A percentile compares a stretch with the other conserved stretches of the same genome.
phyloP scores from a whole-genome alignment of 2,113 vertebrate genomes.

The Pogona vitticeps region DNA sequence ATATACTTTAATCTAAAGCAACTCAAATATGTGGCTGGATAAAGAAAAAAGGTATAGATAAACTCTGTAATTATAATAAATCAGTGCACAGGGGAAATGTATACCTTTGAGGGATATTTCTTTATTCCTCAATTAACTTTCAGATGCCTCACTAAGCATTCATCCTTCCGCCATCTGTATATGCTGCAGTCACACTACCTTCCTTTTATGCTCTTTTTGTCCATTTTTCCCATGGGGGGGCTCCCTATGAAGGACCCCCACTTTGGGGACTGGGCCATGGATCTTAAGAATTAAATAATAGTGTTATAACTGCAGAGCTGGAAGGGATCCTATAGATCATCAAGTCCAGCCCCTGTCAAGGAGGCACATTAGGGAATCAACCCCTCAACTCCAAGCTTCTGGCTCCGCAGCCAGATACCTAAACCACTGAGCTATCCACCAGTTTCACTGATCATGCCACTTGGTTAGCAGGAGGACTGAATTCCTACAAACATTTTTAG shows the following conservation, averaged over 20 bases:
- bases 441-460: not conserved
- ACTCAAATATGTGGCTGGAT: constrained; percentile 78
- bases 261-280: not conserved
- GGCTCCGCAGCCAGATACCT: no score
- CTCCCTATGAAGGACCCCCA: constrained; percentile 11
- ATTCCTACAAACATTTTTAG: no score
- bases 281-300: not conserved
- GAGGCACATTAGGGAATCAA: no score
- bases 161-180: constrained; percentile 15
- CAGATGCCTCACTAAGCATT: constrained; percentile 57
- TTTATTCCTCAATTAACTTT: constrained; percentile 69
- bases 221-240: constrained; percentile 3
- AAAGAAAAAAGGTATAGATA: constrained; percentile 78
- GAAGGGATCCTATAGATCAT: no score
- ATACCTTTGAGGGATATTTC: constrained; percentile 66
- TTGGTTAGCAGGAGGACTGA: not conserved
- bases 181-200: not conserved
- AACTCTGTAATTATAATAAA: constrained; percentile 78
- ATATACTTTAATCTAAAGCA: constrained; percentile 76
- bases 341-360: no score
- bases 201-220: constrained; percentile 5
- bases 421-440: no score
- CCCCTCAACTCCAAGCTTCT: no score
- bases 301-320: no score
- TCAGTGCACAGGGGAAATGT: constrained; percentile 48